Evolutionary conservation across 2,797 vertebrate species (phyloP), one percentile per base, ranked within the genome.

Genomic region (Sternotherus odoratus): DNA sequence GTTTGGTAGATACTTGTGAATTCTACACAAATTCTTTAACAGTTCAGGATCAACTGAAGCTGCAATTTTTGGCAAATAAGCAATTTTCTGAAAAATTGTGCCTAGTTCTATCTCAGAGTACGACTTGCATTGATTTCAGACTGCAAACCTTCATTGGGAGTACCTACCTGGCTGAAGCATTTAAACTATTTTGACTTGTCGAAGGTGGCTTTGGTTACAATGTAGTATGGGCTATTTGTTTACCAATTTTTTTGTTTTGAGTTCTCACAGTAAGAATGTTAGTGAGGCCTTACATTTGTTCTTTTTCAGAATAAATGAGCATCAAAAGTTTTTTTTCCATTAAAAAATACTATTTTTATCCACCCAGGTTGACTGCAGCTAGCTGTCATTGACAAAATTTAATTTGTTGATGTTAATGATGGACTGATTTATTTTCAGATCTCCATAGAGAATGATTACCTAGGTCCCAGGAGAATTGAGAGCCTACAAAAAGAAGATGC

Each of bases 391-490:
- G 69, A 7, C 50, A 93, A 78, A 90, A 92, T 79, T 77, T 53
- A 30, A 54, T 92, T 77, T 88, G 53, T 23, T 93, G 13, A 15
- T 90, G 10, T 75, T 97, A 81, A 93, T 95, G 88, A 66, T 86
- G 66, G 39, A 50, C 84, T 95, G 48, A 82, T 92, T 88, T 85
- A 26, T 96, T 96, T 91, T 90, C 98, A 99, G 99, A 99, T 99
- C 97, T 99, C 99, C 0, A 97, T 99, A 98, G 99, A 99, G 97
- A 99, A 99, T 83, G 99, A 99, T 98, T 99, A 99, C 33, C 97
- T 99, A 85, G 99, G 99, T 6, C 99, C 99, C n/a, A 98, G 99
- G 75, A 98, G 99, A 39, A 99, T 99, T 95, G 99, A 99, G 89
- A 98, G 98, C 91, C 98, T 99, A 91, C 98, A 98, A 93, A 99